Evolutionary conservation across 2,888 invertebrate genomes (phyloP).

Genomic region (Agrotis ipsilon): DNA sequence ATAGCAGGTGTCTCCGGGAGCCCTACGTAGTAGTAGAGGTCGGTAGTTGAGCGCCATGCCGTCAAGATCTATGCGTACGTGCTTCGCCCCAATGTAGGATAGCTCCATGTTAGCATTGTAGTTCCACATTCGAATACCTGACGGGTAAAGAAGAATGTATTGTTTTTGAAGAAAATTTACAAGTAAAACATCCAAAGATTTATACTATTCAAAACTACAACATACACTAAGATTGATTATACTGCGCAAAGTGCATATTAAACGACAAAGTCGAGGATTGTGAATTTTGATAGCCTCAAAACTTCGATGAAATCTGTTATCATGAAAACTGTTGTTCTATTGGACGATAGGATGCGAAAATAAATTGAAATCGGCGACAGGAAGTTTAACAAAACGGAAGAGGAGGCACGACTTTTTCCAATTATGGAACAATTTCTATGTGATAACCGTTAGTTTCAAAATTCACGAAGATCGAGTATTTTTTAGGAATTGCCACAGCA

Average conservation of each 20-base stretch:
- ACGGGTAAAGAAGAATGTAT: too few relatives aligned
- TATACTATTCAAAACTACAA: background rate
- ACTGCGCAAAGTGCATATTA: too few relatives aligned
- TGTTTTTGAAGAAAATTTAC: too few relatives aligned
- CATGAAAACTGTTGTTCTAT: too few relatives aligned
- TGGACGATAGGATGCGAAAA: background rate
- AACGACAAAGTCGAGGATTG: background rate
- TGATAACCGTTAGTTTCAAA: too few relatives aligned
- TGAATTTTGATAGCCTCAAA: background rate
- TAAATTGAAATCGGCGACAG: background rate
- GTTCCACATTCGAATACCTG: conserved; percentile 95
- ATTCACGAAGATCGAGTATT: too few relatives aligned
- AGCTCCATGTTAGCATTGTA: conserved; percentile 94
- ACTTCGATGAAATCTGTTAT: background rate
- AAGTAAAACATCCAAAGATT: too few relatives aligned
- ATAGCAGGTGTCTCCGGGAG: conserved; percentile 94
- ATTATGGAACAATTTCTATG: too few relatives aligned
- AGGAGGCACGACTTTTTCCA: too few relatives aligned
- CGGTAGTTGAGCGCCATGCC: conserved; percentile 76
- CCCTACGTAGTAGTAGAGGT: conserved; percentile 91
- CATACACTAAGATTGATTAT: background rate
- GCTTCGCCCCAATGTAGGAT: conserved; percentile 92
- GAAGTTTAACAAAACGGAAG: too few relatives aligned
- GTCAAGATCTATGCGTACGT: conserved; percentile 85
- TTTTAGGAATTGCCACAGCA: too few relatives aligned